phyloP scores from a whole-genome alignment of 2,888 invertebrate genomes.

The Luperina nickerlii region DNA sequence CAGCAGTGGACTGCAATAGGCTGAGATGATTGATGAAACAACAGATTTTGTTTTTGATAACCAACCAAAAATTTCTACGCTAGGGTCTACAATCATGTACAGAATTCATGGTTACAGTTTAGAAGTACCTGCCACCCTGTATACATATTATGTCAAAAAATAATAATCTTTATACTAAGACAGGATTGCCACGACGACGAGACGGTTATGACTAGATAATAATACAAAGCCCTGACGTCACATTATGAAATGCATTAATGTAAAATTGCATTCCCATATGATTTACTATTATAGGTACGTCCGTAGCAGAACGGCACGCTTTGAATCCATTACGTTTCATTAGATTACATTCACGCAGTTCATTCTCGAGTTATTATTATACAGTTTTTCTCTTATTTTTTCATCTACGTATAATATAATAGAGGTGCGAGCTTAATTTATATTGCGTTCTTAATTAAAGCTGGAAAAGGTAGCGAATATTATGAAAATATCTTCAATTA shows the following conservation, averaged over 20 bases:
- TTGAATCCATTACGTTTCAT: slow-evolving; percentile 55
- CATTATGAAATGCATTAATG: slow-evolving; percentile 61
- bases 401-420: slow-evolving; percentile 21
- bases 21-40: too few relatives aligned
- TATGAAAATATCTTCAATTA: slow-evolving; percentile 6
- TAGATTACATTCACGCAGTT: slow-evolving; percentile 41
- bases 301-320: slow-evolving; percentile 42
- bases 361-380: slow-evolving; percentile 20
- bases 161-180: background rate
- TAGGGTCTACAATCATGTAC: too few relatives aligned
- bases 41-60: too few relatives aligned
- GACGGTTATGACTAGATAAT: slow-evolving; percentile 3
- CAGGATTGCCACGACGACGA: background rate
- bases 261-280: slow-evolving; percentile 65
- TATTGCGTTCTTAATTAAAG: slow-evolving; percentile 45
- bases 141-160: background rate
- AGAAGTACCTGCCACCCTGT: background rate
- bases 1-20: too few relatives aligned
- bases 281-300: slow-evolving; percentile 24
- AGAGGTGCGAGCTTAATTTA: slow-evolving; percentile 23
- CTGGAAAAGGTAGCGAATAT: slow-evolving; percentile 19
- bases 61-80: too few relatives aligned
- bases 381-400: slow-evolving; percentile 30
- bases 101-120: too few relatives aligned
- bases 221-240: slow-evolving; percentile 15